Percentiles rank a stretch among this genome's conserved stretches.
These are phyloP conservation scores for Monochamus saltuarius DNA, from an alignment of 1,140 invertebrate species.

Conservation along the genomic window DNA sequence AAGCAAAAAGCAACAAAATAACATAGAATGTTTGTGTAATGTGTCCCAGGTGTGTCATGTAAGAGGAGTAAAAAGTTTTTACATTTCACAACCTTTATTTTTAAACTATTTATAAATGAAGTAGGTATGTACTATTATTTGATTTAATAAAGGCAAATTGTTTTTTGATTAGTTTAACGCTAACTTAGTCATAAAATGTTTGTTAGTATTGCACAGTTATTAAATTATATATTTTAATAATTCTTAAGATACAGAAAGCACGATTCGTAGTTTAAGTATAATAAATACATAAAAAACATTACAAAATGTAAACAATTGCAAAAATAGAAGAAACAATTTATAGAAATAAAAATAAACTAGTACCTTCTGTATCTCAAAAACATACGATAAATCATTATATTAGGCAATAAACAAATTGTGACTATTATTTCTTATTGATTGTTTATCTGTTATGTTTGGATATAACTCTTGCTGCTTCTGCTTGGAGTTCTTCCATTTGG, in stretches of 20 bases:
- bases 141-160: conserved; percentile 15
- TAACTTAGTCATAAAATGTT: neutral
- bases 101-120: conserved; percentile 36
- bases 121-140: conserved; percentile 31
- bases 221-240: conserved; percentile 1
- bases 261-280: neutral
- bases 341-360: too few species aligned
- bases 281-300: neutral
- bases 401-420: conserved; percentile 15
- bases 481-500: conserved; percentile 75
- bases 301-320: neutral
- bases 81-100: conserved; percentile 44
- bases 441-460: conserved; percentile 47
- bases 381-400: neutral
- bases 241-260: neutral
- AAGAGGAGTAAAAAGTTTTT: conserved; percentile 9
- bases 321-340: too few species aligned
- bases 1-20: conserved; percentile 39
- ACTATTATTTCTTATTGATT: conserved; percentile 15
- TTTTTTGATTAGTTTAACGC: too few species aligned
- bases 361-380: neutral
- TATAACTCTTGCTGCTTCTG: conserved; percentile 58
- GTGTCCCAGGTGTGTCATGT: conserved; percentile 14
- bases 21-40: conserved; percentile 47
- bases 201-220: conserved; percentile 8